These are phyloP conservation scores for Philypnodon macrostomus DNA, from an alignment of 2,797 vertebrate genomes.

Conservation along the genomic window DNA sequence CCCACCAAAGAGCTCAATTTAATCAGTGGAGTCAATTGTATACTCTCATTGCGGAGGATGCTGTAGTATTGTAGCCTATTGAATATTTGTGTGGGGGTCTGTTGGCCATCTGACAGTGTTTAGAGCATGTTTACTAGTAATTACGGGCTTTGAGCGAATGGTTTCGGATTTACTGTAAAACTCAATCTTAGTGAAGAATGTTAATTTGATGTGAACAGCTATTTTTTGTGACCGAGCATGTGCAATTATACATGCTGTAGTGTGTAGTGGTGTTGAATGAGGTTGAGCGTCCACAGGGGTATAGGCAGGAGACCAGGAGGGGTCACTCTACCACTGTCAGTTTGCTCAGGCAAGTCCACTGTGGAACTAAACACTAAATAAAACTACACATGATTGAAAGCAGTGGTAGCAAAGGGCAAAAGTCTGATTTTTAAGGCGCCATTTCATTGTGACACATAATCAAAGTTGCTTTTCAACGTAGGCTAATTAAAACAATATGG, in stretches of 20 bases:
- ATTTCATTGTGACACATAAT: neutral
- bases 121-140: neutral
- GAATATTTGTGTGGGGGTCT: neutral
- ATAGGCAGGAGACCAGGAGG: constrained; percentile 69
- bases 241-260: neutral
- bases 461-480: too few species aligned
- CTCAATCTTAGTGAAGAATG: neutral
- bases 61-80: constrained; percentile 8
- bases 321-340: constrained; percentile 68
- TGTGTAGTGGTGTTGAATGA: neutral
- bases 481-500: too few species aligned
- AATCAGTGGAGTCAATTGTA: constrained; percentile 26
- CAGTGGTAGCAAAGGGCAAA: too few species aligned
- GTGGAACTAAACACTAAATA: constrained; percentile 2
- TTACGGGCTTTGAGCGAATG: constrained; percentile 3
- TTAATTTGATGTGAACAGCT: neutral
- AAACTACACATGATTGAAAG: constrained; percentile 1
- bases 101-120: neutral
- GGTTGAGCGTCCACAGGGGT: constrained; percentile 6
- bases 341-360: constrained; percentile 21
- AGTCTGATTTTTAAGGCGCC: too few species aligned
- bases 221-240: neutral
- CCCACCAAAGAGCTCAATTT: constrained; percentile 12
- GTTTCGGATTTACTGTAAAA: constrained; percentile 2
- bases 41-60: neutral